Evolutionary conservation across 2,797 vertebrate genomes (phyloP).

Genomic region (Tamandua tetradactyla): DNA sequence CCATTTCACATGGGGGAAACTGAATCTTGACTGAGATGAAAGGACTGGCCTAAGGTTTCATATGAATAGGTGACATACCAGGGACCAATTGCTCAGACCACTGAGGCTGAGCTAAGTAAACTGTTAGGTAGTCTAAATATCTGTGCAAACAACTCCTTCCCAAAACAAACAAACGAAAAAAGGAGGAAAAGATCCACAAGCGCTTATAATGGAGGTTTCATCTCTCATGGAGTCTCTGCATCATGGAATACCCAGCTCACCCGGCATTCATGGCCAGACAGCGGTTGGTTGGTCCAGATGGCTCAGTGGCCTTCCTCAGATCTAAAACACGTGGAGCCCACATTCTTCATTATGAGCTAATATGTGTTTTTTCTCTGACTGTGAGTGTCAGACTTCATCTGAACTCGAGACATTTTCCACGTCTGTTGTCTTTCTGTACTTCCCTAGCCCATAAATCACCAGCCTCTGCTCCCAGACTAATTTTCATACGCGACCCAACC

Average conservation of each 20-base stretch:
- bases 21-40: neutral
- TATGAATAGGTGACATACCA: neutral
- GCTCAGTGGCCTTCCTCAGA: neutral
- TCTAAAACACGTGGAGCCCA: neutral
- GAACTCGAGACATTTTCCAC: neutral
- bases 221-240: neutral
- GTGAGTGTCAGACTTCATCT: neutral
- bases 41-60: neutral
- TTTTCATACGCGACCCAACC: neutral
- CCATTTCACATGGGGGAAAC: neutral
- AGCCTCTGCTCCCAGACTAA: neutral
- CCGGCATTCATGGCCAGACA: neutral
- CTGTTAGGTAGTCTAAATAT: neutral
- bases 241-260: neutral
- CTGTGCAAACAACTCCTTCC: neutral
- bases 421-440: neutral
- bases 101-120: neutral
- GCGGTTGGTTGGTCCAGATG: neutral
- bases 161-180: neutral
- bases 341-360: neutral
- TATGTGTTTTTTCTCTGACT: neutral
- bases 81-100: neutral
- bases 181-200: neutral
- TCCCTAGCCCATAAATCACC: neutral
- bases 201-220: neutral